Percentiles rank a stretch among this genome's conserved stretches.
These are phyloP conservation scores for Anarhynchus alexandrinus DNA, from an alignment of 2,113 vertebrate genomes.

Conservation along the genomic window DNA sequence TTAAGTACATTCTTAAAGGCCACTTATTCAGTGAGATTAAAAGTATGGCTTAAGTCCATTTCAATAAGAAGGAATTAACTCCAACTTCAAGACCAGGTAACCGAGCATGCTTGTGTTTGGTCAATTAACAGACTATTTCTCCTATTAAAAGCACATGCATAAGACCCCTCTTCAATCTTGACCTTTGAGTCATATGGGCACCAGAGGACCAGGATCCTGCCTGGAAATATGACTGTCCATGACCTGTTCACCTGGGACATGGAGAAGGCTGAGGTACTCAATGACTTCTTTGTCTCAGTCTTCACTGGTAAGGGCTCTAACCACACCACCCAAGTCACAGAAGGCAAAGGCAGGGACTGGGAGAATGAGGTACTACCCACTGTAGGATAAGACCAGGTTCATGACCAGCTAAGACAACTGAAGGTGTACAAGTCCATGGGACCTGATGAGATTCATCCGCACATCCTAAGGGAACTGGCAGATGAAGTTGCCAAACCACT, in stretches of 20 bases:
- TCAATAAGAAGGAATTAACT: not conserved
- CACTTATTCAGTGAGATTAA: not conserved
- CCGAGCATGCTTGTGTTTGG: fast-evolving
- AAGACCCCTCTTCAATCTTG: not conserved
- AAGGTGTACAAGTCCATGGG: too few species aligned
- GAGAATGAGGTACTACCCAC: too few species aligned
- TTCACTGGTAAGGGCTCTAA: too few species aligned
- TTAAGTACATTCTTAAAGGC: not conserved
- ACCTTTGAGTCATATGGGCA: not conserved
- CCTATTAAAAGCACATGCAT: not conserved
- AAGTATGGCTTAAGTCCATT: not conserved
- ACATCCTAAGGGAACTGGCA: too few species aligned
- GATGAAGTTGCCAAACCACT: too few species aligned
- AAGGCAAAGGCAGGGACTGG: too few species aligned
- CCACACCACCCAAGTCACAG: too few species aligned
- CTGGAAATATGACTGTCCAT: not conserved
- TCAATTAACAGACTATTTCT: not conserved
- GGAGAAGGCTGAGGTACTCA: too few species aligned
- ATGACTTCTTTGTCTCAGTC: too few species aligned
- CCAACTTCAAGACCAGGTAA: not conserved
- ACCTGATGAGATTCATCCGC: too few species aligned
- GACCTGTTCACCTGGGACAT: not conserved
- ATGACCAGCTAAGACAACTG: too few species aligned
- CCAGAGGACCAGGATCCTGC: not conserved
- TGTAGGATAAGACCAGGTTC: too few species aligned